Base-by-base conservation (phyloP, 2,888 invertebrate genomes). In the Frankliniella intonsa region DNA sequence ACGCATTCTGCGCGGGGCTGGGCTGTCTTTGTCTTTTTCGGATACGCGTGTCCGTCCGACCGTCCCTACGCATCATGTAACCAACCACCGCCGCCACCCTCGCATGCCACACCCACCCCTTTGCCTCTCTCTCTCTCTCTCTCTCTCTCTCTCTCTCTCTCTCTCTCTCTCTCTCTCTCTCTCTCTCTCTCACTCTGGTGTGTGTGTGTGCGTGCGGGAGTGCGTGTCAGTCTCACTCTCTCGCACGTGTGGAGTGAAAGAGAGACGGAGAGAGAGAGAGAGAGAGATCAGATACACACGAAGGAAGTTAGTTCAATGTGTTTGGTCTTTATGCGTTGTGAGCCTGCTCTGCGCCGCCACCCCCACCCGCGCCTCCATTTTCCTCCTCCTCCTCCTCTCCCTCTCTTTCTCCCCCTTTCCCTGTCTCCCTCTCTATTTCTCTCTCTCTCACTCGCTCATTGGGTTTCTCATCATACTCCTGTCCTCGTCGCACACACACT, bases 261-360 rank as follows among this genome's bases (percentile, higher is more conserved):
- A 38, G 38, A 38, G 38, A 38, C 2, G 38, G 38, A 38, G 38
- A 5, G n/a, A 9, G 14, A 55, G 55, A 12, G 55, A 51, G 51
- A 9, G 69, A n/a, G 69, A 76, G 69, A 76, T 76, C 69, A 76
- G 69, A 76, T 76, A 76, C 7, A 25, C 69, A 22, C 69, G 69
- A 25, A 76, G 69, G 69, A 76, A 76, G 69, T 76, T 76, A 76
- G 69, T 76, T 76, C 69, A 76, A 76, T 76, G 69, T 76, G 69
- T 76, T 76, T 76, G 69, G 69, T 76, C 69, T 76, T 76, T 76
- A 76, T 76, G 69, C 69, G 69, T 76, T n/a, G 69, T 25, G 69
- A 22, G 69, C 25, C 62, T 14, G 69, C 38, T 69, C 69, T 22
- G 62, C 38, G 38, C 38, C 38, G 38, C 55, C 55, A 5, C 55